These are phyloP conservation scores for Ctenosaura bakeri DNA, from an alignment of 2,797 vertebrate genomes.

Conservation along the genomic window DNA sequence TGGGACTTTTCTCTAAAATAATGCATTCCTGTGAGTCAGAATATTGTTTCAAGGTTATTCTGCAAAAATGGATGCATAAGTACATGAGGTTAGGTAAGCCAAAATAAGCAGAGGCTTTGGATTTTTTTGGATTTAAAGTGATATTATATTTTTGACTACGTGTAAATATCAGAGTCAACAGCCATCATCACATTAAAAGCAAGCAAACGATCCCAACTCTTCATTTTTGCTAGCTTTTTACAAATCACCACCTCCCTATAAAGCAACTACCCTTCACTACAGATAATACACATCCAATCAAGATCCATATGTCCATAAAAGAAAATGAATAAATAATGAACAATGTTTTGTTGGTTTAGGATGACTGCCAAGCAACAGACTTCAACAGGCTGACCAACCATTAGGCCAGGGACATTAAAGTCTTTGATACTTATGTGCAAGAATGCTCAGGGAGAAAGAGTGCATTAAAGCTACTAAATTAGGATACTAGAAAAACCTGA, in stretches of 20 bases:
- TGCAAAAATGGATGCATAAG: not conserved
- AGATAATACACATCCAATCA: not conserved
- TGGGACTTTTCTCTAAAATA: not conserved
- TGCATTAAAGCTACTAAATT: not conserved
- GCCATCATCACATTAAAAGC: not conserved
- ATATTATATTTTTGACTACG: too few species aligned
- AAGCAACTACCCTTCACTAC: not conserved
- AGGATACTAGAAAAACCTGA: not conserved
- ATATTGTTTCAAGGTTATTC: not conserved
- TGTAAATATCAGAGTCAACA: not conserved
- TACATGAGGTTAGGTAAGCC: too few species aligned
- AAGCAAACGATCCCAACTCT: not conserved
- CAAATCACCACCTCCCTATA: not conserved
- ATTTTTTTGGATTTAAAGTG: not conserved
- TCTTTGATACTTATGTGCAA: not conserved
- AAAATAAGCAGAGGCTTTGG: not conserved
- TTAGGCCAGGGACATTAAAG: not conserved
- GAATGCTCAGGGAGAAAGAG: not conserved
- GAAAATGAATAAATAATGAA: conserved; percentile 6
- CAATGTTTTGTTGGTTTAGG: not conserved
- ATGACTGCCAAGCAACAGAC: not conserved
- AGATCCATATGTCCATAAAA: not conserved
- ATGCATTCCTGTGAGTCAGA: not conserved
- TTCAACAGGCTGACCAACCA: not conserved
- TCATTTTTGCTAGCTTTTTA: conserved; percentile 9